Conservation (phyloP, 2,797 vertebrate species). For the Zenarchopterus dispar region DNA sequence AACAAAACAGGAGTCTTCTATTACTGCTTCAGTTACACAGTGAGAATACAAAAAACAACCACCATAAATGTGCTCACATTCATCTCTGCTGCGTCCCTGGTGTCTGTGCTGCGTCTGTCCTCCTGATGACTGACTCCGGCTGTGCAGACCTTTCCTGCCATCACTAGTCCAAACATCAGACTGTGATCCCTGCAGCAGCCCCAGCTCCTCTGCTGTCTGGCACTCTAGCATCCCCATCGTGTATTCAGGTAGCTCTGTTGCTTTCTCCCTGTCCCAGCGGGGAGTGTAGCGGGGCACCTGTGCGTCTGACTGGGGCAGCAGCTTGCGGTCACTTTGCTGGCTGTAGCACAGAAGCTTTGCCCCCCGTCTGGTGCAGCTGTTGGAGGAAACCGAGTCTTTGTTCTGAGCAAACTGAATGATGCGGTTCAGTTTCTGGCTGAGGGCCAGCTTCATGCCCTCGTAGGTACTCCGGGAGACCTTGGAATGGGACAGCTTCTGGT, state of each 20-base stretch:
- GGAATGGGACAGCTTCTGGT: conserved; percentile 92
- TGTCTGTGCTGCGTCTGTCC: conserved; percentile 57
- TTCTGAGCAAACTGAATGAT: conserved; percentile 96
- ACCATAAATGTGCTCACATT: conserved; percentile 82
- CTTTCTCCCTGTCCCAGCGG: conserved; percentile 83
- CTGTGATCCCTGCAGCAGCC: conserved; percentile 77
- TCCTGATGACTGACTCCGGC: conserved; percentile 48
- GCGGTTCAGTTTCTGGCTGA: conserved; percentile 94
- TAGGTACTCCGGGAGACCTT: conserved; percentile 92
- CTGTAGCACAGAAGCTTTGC: conserved; percentile 87
- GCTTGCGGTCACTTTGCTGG: conserved; percentile 87
- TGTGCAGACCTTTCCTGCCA: conserved; percentile 74
- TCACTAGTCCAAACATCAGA: conserved; percentile 77
- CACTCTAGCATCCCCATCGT: conserved; percentile 81
- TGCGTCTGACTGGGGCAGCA: conserved; percentile 88
- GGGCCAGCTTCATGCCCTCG: conserved; percentile 92
- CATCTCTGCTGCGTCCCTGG: conserved; percentile 83
- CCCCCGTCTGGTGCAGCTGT: conserved; percentile 80
- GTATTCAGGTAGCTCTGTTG: conserved; percentile 68
- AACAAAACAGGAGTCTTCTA: neutral
- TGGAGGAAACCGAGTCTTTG: conserved; percentile 86
- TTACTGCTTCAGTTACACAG: neutral
- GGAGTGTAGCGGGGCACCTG: conserved; percentile 93
- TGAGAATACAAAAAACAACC: neutral
- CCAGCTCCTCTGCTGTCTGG: conserved; percentile 79